phyloP scores from a whole-genome alignment of 2,797 vertebrate genomes.

The Triplophysa bombifrons region DNA sequence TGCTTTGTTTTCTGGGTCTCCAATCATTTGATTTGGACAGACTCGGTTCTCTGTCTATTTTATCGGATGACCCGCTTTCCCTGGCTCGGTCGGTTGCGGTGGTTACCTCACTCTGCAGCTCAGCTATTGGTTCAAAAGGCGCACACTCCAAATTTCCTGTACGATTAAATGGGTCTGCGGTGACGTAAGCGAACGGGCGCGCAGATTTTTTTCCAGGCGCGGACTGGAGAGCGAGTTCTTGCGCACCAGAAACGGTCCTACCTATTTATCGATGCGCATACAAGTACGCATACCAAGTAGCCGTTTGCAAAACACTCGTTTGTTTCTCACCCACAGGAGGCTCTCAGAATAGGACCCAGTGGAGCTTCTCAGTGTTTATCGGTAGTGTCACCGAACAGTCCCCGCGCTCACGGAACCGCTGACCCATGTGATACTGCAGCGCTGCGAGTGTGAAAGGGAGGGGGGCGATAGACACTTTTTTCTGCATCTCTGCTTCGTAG shows the following conservation, averaged over 20 bases:
- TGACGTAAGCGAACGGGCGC: conserved; percentile 45
- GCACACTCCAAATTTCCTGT: conserved; percentile 24
- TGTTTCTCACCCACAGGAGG: neutral
- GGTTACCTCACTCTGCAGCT: conserved; percentile 38
- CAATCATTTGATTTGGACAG: neutral
- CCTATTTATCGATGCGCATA: neutral
- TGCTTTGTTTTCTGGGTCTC: neutral
- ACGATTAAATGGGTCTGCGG: conserved; percentile 20
- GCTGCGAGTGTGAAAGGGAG: conserved; percentile 20
- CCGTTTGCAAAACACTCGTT: conserved; percentile 12
- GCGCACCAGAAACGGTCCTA: neutral
- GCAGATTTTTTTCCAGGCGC: conserved; percentile 27
- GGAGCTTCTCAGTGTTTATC: conserved; percentile 40
- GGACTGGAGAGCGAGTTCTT: neutral
- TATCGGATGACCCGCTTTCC: conserved; percentile 41
- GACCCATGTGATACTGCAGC: conserved; percentile 49
- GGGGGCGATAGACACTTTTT: conserved; percentile 28
- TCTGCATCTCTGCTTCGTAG: conserved; percentile 33
- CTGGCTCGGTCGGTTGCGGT: conserved; percentile 16
- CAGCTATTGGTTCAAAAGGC: conserved; percentile 40
- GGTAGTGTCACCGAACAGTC: conserved; percentile 41
- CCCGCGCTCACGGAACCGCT: conserved; percentile 38
- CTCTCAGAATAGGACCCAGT: conserved; percentile 6
- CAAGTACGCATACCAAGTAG: conserved; percentile 20
- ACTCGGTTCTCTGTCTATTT: conserved; percentile 9